Base-by-base conservation (phyloP, 2,113 vertebrate genomes). In the Anguilla rostrata region DNA sequence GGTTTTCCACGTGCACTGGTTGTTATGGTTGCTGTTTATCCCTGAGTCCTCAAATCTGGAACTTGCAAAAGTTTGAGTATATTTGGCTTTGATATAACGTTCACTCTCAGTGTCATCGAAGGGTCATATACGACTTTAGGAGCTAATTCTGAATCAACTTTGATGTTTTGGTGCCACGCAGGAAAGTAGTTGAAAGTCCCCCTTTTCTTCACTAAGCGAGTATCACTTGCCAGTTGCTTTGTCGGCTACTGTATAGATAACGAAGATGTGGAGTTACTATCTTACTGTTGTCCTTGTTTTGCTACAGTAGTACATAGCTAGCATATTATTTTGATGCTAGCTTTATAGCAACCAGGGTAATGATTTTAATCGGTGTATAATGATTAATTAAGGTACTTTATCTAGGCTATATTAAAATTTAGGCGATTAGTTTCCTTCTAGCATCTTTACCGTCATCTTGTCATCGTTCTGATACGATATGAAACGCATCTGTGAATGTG, bases 21-120 rank as follows among this genome's bases (percentile, higher is more conserved):
- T 53, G 49, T 53, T 53, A 11, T 53, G 49, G 49, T 53, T 53
- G 43, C 43, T 9, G 43, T 46, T 46, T 56, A 80, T 82, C 20
- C 20, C 75, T 3, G 15, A 39, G 60, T 39, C 34, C 39, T 40
- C 39, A 18, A 20, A 22, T 80, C 12, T 53, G 49, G 78, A 20
- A 80, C 34, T 34, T 34, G 16, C 78, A 39, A 79, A 39, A 39
- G 39, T 39, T 7, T 39, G 6, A 29, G 16, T n/a, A 88, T n/a
- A 83, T 22, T 16, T 83, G 22, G 26, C 49, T 7, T 87, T 63
- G 40, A 78, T 85, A 26, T 87, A 86, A 87, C 22, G 46, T 82
- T 82, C 46, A 82, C 39, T 0, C 78, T 40, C 18, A 18, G 39
- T 80, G 39, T 41, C 78, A 41, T 41, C 9, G 8, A 7, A 26